phyloP scores from a whole-genome alignment of 2,797 vertebrate genomes.

The Linurgus olivaceus region DNA sequence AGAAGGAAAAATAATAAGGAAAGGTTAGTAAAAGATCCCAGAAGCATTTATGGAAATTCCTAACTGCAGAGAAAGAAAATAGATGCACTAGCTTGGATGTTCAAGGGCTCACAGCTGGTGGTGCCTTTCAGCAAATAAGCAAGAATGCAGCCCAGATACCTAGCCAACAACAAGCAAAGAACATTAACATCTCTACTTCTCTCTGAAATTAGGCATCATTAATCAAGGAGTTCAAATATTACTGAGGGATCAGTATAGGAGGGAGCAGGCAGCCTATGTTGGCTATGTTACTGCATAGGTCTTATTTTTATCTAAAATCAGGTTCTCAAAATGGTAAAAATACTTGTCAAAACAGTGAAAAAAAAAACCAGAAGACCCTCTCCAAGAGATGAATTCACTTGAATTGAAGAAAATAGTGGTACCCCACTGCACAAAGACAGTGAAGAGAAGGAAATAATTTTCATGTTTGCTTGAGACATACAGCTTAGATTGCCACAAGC shows the following conservation, averaged over 20 bases:
- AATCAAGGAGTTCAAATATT: not conserved
- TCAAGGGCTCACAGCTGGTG: not conserved
- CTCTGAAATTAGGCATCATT: not conserved
- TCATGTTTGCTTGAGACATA: not conserved
- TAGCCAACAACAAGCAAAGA: not conserved
- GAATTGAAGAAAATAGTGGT: not conserved
- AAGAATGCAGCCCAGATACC: not conserved
- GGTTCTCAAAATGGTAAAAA: not conserved
- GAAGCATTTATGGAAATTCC: not conserved
- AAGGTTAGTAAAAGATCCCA: not conserved
- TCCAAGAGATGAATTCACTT: not conserved
- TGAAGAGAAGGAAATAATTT: not conserved
- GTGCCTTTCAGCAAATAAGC: not conserved
- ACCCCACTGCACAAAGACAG: not conserved
- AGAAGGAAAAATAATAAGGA: not conserved
- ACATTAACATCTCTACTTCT: not conserved
- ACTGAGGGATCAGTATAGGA: not conserved
- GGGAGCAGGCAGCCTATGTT: accelerated
- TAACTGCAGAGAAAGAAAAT: not conserved
- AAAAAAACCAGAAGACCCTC: not conserved
- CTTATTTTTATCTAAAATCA: not conserved
- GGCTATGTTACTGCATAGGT: not conserved
- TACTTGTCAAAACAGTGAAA: not conserved
- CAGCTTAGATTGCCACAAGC: not conserved
- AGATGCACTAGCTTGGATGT: not conserved